Percentiles rank a stretch among this genome's conserved stretches.
These are phyloP conservation scores for Antigone vipio DNA, from an alignment of 2,113 vertebrate genomes.

Conservation along the genomic window DNA sequence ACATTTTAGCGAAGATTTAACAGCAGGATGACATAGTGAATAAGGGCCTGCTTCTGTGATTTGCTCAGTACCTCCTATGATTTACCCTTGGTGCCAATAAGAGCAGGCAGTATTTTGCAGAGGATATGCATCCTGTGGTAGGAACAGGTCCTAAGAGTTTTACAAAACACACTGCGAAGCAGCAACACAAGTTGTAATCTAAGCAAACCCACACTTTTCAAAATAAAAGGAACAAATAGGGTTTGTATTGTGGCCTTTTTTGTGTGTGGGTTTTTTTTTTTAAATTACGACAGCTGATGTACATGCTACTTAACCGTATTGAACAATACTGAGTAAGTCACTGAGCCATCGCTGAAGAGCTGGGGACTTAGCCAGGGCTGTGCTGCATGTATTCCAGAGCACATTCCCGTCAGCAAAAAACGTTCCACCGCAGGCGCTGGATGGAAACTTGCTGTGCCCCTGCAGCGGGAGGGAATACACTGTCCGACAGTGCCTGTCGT, in stretches of 20 bases:
- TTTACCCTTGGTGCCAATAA: slow-evolving; percentile 46
- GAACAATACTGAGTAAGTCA: background rate
- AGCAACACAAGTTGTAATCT: background rate
- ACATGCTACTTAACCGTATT: rapidly evolving
- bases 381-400: rapidly evolving
- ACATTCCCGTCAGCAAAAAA: background rate
- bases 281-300: background rate
- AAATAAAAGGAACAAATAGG: background rate
- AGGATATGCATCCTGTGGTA: background rate
- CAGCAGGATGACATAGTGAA: slow-evolving; percentile 49
- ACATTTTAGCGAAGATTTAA: slow-evolving; percentile 60
- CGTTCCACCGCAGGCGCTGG: background rate
- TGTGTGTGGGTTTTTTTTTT: background rate
- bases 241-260: background rate
- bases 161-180: background rate
- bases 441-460: background rate
- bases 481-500: background rate
- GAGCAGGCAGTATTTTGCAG: slow-evolving; percentile 54
- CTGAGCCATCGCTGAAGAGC: rapidly evolving
- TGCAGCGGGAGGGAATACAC: background rate
- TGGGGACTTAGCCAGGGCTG: rapidly evolving
- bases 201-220: background rate
- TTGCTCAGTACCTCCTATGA: slow-evolving; percentile 52
- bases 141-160: background rate
- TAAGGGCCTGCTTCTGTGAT: slow-evolving; percentile 44